Evolutionary conservation across 1,140 invertebrate species (phyloP), one percentile per base, ranked within the genome.

Genomic region (Euura lappo): DNA sequence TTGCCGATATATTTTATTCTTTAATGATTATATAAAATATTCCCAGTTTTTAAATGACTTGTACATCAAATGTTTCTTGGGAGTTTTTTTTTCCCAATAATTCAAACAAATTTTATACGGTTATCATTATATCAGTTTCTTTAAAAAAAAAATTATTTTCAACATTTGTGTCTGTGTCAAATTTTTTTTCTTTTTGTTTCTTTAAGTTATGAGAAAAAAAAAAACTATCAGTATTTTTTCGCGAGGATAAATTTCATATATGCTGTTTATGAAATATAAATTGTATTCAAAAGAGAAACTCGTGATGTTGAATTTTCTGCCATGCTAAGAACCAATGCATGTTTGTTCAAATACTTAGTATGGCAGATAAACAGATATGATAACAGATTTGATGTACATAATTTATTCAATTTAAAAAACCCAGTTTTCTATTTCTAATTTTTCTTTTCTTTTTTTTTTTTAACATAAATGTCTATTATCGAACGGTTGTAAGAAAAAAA

Each of bases 231-330:
- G 51, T 60, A 60, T 60, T 28, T 28, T 28, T 1, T 28, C 28
- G 51, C 51, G 51, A n/a, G 10, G 13, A 60, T 11, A 6, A 60
- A 60, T 60, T 60, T 11, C 13, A 60, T 60, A 60, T 60, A 60
- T 60, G 4, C 51, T 60, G 13, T 60, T 60, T 8, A 60, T 11
- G 51, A 60, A 60, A 11, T n/a, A 60, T 60, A 60, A 11, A 60
- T 60, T 51, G 60, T 47, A 47, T 45, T 51, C 28, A 28, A 51
- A n/a, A 51, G 60, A 51, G n/a, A 45, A 69, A n/a, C n/a, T 44
- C 44, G 46, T 44, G 46, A 10, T 69, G 44, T 69, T 13, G 46
- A 45, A 69, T 44, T 45, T 13, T 4, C 46, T 69, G 7, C 68
- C 46, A 69, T 69, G 4, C 44, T 45, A 44, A n/a, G 28, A 60